These are phyloP conservation scores for Lutjanus campechanus DNA, from an alignment of 2,797 vertebrate genomes.

Conservation along the genomic window DNA sequence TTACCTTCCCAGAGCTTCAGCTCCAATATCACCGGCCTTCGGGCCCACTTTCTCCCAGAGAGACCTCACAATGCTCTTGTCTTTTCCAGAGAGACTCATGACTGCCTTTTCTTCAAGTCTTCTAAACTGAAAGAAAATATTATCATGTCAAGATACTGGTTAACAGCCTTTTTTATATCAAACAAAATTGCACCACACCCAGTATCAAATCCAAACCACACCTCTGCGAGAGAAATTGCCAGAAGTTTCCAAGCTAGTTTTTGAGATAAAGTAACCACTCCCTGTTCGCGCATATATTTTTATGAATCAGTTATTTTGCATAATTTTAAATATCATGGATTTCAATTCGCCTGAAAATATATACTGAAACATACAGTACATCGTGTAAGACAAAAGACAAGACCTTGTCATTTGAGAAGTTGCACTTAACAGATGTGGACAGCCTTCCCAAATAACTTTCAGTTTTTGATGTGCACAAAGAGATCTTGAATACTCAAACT, in stretches of 20 bases:
- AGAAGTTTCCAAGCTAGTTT: neutral
- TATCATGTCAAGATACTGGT: neutral
- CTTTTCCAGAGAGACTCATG: slow-evolving; percentile 78
- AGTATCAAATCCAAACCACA: slow-evolving; percentile 36
- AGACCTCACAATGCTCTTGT: slow-evolving; percentile 77
- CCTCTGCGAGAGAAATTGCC: slow-evolving; percentile 6
- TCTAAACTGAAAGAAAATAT: neutral
- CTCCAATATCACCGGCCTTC: slow-evolving; percentile 31
- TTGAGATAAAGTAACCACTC: slow-evolving; percentile 34
- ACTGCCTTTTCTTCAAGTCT: slow-evolving; percentile 44
- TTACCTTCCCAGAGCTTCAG: slow-evolving; percentile 83
- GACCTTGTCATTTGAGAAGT: neutral
- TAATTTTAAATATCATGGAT: neutral
- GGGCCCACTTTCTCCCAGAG: slow-evolving; percentile 58
- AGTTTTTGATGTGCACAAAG: neutral
- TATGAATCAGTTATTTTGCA: neutral
- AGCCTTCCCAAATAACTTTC: too few relatives aligned
- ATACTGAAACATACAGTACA: neutral
- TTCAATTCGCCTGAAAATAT: neutral
- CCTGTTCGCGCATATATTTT: neutral
- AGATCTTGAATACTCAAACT: neutral
- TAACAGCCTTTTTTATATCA: slow-evolving; percentile 29
- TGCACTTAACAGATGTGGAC: neutral
- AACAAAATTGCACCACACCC: slow-evolving; percentile 20
- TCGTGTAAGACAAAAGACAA: neutral